These are phyloP conservation scores for Anarrhichthys ocellatus DNA, from an alignment of 2,113 vertebrate species.

Conservation along the genomic window DNA sequence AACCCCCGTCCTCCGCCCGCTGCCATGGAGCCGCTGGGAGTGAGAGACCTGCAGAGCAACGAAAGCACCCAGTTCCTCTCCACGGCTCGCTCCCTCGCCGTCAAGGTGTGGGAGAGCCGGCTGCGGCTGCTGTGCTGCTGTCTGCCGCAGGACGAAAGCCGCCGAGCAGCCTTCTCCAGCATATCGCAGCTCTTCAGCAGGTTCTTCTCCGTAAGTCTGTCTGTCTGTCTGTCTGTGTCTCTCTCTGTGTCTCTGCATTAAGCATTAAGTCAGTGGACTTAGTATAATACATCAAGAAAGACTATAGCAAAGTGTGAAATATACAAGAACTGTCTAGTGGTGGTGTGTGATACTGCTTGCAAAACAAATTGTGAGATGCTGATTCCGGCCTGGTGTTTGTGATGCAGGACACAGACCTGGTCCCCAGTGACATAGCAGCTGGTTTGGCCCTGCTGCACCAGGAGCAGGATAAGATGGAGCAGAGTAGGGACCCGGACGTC, in stretches of 20 bases:
- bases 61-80: slow-evolving; percentile 88
- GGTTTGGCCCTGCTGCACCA: slow-evolving; percentile 95
- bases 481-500: slow-evolving; percentile 84
- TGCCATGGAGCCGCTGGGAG: slow-evolving; percentile 45
- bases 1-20: slow-evolving; percentile 73
- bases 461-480: slow-evolving; percentile 92
- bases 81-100: slow-evolving; percentile 87
- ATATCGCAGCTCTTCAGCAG: slow-evolving; percentile 89
- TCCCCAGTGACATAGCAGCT: slow-evolving; percentile 95
- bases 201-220: slow-evolving; percentile 90
- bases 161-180: slow-evolving; percentile 91
- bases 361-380: background rate
- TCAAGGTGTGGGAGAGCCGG: slow-evolving; percentile 92
- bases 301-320: background rate
- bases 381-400: background rate
- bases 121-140: slow-evolving; percentile 93
- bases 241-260: too few relatives aligned
- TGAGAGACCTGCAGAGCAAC: slow-evolving; percentile 86
- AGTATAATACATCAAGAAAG: background rate
- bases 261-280: background rate
- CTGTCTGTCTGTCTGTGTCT: too few relatives aligned
- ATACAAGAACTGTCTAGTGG: background rate
- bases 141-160: slow-evolving; percentile 90
- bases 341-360: background rate
- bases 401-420: slow-evolving; percentile 94